Conservation (phyloP, 1,140 invertebrate genomes). For the Anastrepha ludens region DNA sequence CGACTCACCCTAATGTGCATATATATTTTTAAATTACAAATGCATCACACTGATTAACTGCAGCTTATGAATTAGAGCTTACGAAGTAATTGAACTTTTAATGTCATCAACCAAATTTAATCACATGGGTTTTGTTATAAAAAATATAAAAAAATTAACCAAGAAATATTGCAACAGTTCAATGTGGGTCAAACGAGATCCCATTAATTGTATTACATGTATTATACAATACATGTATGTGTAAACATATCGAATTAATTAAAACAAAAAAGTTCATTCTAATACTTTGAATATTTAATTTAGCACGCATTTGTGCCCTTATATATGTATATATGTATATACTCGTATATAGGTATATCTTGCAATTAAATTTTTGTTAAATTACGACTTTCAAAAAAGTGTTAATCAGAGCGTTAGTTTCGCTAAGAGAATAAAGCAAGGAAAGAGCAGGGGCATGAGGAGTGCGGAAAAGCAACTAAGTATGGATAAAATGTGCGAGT, state of each 20-base stretch:
- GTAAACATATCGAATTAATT: not conserved
- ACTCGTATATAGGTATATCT: not conserved
- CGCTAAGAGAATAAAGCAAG: not conserved
- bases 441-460: not conserved
- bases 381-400: not conserved
- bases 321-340: not conserved
- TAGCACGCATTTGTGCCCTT: not conserved
- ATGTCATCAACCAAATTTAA: not conserved
- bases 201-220: too few species aligned
- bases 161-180: not conserved
- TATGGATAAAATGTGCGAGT: not conserved
- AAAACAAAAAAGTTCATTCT: not conserved
- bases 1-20: not conserved
- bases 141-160: not conserved
- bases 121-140: not conserved
- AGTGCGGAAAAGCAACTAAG: not conserved
- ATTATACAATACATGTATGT: too few species aligned
- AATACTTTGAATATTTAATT: not conserved
- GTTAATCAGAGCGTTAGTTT: not conserved
- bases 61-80: not conserved
- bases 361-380: not conserved
- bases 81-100: constrained; percentile 3
- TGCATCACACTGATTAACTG: not conserved
- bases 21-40: not conserved
- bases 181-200: not conserved